Conservation (phyloP, 2,113 vertebrate species). For the Triplophysa siluroides region DNA sequence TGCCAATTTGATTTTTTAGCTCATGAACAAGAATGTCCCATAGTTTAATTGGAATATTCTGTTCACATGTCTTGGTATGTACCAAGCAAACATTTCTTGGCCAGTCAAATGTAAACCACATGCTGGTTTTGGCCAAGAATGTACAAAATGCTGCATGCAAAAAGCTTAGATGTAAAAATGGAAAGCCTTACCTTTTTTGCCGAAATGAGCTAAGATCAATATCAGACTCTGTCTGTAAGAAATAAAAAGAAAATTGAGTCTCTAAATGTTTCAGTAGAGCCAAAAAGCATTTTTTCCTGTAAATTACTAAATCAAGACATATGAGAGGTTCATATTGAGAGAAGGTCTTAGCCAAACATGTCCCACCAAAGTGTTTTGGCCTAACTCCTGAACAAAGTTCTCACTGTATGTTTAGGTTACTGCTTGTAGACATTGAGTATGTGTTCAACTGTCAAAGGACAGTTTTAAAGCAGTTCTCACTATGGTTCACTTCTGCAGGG, state of each 20-base stretch:
- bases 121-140: background rate
- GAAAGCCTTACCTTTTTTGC: conserved; percentile 74
- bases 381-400: background rate
- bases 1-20: background rate
- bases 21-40: background rate
- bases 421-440: background rate
- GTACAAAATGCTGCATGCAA: background rate
- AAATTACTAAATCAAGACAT: no score
- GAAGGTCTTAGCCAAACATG: background rate
- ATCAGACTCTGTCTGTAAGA: conserved; percentile 75
- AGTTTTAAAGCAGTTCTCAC: background rate
- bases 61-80: background rate
- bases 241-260: conserved; percentile 27
- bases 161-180: background rate
- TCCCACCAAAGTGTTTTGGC: background rate
- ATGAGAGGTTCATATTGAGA: background rate
- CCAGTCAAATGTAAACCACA: conserved; percentile 24
- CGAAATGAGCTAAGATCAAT: conserved; percentile 76
- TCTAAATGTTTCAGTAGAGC: background rate
- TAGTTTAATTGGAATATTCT: background rate
- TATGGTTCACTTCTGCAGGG: background rate
- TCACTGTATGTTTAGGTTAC: background rate
- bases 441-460: background rate
- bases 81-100: conserved; percentile 13
- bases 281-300: background rate